phyloP scores from a whole-genome alignment of 1,140 invertebrate genomes.

The Heliconius hewitsoni region DNA sequence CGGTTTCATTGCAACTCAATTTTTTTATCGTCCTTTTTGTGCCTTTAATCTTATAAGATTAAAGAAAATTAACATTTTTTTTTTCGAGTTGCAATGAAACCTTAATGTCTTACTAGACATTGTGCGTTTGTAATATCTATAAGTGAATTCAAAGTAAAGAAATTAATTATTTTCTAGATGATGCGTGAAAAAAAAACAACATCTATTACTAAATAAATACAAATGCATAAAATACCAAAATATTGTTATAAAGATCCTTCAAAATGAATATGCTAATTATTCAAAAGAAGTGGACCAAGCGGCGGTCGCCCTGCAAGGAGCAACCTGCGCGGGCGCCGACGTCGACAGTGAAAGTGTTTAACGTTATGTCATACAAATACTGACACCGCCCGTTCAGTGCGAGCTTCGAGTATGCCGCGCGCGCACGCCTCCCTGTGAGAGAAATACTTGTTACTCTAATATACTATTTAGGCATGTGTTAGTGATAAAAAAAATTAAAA shows the following conservation, averaged over 20 bases:
- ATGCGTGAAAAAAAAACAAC: too few relatives aligned
- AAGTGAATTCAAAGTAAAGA: too few relatives aligned
- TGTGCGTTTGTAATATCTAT: too few relatives aligned
- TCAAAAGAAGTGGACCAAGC: slow-evolving; percentile 45
- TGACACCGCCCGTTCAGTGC: slow-evolving; percentile 52
- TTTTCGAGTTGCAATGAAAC: too few relatives aligned
- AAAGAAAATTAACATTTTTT: too few relatives aligned
- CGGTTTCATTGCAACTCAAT: too few relatives aligned
- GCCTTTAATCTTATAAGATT: too few relatives aligned
- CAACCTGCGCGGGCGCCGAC: slow-evolving; percentile 35
- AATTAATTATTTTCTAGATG: too few relatives aligned
- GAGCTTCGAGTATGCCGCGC: slow-evolving; percentile 62
- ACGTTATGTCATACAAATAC: slow-evolving; percentile 64
- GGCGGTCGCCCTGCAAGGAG: slow-evolving; percentile 64
- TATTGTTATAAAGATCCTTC: neutral
- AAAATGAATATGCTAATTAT: slow-evolving; percentile 5
- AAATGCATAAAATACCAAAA: too few relatives aligned
- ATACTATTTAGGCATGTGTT: slow-evolving; percentile 52
- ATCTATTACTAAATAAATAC: too few relatives aligned
- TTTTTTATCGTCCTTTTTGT: too few relatives aligned
- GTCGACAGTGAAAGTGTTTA: slow-evolving; percentile 72
- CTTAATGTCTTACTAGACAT: too few relatives aligned
- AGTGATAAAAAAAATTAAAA: slow-evolving; percentile 58
- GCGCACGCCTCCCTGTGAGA: slow-evolving; percentile 56
- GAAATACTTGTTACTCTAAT: slow-evolving; percentile 17